A percentile compares a stretch with the other conserved stretches of the same genome.
Evolutionary conservation across 2,797 vertebrate species (phyloP).

Genomic region (Varecia variegata): DNA sequence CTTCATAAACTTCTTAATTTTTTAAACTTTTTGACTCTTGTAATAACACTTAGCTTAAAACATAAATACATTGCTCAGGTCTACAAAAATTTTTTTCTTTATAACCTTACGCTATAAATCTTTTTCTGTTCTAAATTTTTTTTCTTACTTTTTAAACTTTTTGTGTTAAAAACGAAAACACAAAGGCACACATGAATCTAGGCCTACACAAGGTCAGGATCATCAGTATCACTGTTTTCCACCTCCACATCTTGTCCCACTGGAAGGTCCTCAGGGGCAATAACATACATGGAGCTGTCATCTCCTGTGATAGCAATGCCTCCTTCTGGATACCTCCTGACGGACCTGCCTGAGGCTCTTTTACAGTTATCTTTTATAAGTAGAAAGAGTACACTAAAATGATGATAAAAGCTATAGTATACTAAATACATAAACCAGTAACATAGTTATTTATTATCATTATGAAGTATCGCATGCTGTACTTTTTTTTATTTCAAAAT

Average conservation of each 20-base stretch:
- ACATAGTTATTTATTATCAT: not conserved
- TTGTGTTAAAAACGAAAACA: not conserved
- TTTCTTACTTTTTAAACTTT: not conserved
- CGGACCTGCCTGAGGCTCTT: not conserved
- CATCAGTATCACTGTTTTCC: not conserved
- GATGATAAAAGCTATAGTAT: not conserved
- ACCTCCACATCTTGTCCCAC: not conserved
- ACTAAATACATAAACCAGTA: not conserved
- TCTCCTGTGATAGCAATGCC: no score
- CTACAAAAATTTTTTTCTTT: not conserved
- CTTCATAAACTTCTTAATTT: not conserved
- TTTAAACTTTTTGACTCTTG: not conserved
- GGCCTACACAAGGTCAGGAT: not conserved
- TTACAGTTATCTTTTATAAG: not conserved
- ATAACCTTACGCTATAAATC: not conserved
- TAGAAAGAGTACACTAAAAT: not conserved
- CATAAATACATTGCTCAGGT: not conserved
- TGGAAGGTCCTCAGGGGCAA: not conserved
- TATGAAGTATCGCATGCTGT: not conserved
- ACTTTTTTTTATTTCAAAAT: not conserved
- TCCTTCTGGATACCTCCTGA: not conserved
- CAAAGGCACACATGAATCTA: not conserved
- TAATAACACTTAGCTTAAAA: not conserved
- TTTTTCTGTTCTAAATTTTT: not conserved
- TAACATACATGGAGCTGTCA: no score